Evolutionary conservation across 92 coral and sea anemone species (phyloP).

Genomic region (Scolanthus callimorphus): DNA sequence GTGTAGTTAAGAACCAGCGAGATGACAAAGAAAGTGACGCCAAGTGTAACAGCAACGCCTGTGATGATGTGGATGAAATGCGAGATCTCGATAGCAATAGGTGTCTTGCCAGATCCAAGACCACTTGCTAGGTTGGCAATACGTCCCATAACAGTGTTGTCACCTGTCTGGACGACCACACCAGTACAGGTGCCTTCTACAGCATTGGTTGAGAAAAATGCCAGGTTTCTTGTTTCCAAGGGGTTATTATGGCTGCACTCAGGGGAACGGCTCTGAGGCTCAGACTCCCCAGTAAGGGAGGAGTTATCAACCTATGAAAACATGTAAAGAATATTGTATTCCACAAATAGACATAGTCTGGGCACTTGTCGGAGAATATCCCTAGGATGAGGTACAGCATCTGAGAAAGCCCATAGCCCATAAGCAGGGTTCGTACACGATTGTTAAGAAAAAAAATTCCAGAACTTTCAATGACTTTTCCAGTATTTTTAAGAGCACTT

Average conservation of each 20-base stretch:
- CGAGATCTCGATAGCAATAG: conserved; percentile 88
- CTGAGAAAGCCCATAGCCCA: too few species aligned
- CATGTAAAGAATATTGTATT: too few species aligned
- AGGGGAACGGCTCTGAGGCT: conserved; percentile 84
- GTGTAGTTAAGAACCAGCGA: conserved; percentile 55
- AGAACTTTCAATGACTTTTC: too few species aligned
- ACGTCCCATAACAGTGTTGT: conserved; percentile 98
- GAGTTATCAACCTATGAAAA: conserved; percentile 86
- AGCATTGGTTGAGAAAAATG: conserved; percentile 95
- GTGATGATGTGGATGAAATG: conserved; percentile 96
- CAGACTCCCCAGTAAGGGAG: conserved; percentile 96
- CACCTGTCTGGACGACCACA: conserved; percentile 89
- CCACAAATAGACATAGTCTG: too few species aligned
- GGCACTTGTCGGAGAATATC: too few species aligned
- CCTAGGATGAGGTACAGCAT: too few species aligned
- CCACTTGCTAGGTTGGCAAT: conserved; percentile 99
- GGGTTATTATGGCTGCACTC: conserved; percentile 91
- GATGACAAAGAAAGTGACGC: conserved; percentile 80
- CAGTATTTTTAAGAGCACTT: too few species aligned
- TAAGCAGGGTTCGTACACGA: too few species aligned
- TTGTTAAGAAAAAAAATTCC: too few species aligned
- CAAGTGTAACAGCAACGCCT: conserved; percentile 87
- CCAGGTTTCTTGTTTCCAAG: conserved; percentile 90
- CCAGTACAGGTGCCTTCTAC: conserved; percentile 96
- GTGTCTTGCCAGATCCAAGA: conserved; percentile 94